Evolutionary conservation across 2,113 vertebrate species (phyloP).

Genomic region (Antigone vipio): DNA sequence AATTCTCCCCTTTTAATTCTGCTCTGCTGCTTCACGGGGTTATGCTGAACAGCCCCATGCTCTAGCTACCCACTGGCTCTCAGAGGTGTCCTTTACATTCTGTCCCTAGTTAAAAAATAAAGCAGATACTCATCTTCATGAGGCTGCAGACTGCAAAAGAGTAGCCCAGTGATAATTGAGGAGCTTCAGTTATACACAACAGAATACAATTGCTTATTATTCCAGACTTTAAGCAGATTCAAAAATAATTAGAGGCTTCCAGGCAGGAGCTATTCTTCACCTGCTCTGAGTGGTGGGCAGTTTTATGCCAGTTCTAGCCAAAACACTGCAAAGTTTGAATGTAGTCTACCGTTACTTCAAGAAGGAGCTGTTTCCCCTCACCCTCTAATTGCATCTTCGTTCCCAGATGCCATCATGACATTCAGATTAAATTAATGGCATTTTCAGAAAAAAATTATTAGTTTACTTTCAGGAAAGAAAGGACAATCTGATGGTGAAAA

Average conservation of each 20-base stretch:
- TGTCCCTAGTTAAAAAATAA: neutral
- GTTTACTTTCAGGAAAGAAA: neutral
- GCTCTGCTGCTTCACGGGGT: neutral
- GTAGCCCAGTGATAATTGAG: neutral
- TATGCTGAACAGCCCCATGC: neutral
- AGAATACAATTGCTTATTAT: neutral
- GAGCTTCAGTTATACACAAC: neutral
- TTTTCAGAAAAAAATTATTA: neutral
- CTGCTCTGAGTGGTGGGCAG: neutral
- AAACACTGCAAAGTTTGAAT: neutral
- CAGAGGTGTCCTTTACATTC: neutral
- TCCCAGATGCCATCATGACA: neutral
- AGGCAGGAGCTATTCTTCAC: neutral
- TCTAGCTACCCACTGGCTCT: neutral
- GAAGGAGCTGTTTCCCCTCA: neutral
- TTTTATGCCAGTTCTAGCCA: neutral
- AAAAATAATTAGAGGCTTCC: conserved; percentile 18
- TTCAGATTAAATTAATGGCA: neutral
- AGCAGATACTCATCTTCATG: neutral
- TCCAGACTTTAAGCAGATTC: neutral
- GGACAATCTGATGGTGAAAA: neutral
- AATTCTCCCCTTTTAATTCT: neutral
- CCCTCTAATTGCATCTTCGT: neutral
- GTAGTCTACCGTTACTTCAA: neutral
- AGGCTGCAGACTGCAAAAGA: neutral